Evolutionary conservation across 2,888 invertebrate genomes (phyloP), one percentile per base, ranked within the genome.

Genomic region (Matsumyia berberina): DNA sequence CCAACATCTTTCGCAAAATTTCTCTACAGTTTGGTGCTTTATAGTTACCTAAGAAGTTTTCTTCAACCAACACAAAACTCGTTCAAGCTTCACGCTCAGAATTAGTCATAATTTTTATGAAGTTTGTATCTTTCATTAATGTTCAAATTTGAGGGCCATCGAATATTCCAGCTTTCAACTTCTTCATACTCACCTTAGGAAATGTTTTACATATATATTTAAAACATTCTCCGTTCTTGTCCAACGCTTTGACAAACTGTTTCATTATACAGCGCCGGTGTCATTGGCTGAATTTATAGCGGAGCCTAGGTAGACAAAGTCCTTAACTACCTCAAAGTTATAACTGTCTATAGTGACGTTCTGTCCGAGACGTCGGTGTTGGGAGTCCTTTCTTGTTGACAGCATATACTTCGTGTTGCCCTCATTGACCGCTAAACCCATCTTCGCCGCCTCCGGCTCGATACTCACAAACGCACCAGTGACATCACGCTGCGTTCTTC

Each of bases 91-190:
- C 51, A 9, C 33, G 24, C 64, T 72, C 15, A 12, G 53, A 31
- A 31, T 77, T 51, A 37, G 19, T 70, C 70, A 64, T 70, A 44
- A 44, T 64, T 12, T 31, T 29, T 12, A 79, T 15, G 19, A 72
- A 78, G 62, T 72, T 42, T 39, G 15, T 57, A 66, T 67, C 51
- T 8, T 51, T 69, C 11, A 73, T 29, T 17, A 79, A 53, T n/a
- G 44, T 37, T 55, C 29, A 33, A 1, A 53, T 53, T n/a, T 33
- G 53, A 5, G 24, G 60, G 12, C 44, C 57, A 44, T 64, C 64
- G 53, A 79, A 44, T 29, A 72, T 64, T 29, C 64, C 62, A 55
- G 64, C 72, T 19, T 72, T 79, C 24, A 72, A 44, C 49, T 70
- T 72, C 44, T 58, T 44, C 7, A 3, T 53, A 15, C 33, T 53